These are phyloP conservation scores for Danio choprae DNA, from an alignment of 2,797 vertebrate genomes.

Conservation along the genomic window DNA sequence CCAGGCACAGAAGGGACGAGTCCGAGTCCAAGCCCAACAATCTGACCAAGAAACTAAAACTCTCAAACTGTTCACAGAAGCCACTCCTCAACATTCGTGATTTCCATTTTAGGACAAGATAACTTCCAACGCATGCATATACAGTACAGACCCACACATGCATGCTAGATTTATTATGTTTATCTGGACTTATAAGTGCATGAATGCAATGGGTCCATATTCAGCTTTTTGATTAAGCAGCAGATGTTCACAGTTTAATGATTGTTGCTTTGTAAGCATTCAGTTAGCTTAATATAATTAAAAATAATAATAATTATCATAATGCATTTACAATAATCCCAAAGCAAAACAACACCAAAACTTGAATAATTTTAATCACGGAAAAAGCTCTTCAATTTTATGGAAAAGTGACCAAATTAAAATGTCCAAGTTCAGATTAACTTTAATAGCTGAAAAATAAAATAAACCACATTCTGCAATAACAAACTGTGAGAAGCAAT, in stretches of 20 bases:
- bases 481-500: not conserved
- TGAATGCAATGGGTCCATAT: not conserved
- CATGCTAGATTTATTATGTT: not conserved
- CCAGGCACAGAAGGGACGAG: slow-evolving; percentile 3
- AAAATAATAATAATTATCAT: not conserved
- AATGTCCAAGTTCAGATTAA: too few species aligned
- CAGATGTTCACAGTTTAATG: not conserved
- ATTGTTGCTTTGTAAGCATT: not conserved
- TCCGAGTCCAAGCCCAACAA: not conserved
- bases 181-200: not conserved
- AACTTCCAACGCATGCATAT: not conserved
- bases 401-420: too few species aligned
- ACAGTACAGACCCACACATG: slow-evolving; percentile 1
- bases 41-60: not conserved
- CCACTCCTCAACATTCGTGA: slow-evolving; percentile 13
- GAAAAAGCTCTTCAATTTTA: not conserved
- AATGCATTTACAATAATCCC: not conserved
- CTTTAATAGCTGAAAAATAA: not conserved
- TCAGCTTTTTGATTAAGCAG: not conserved
- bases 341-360: not conserved
- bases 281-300: not conserved
- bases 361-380: not conserved
- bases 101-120: slow-evolving; percentile 37
- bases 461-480: not conserved
- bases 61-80: slow-evolving; percentile 3